Base-by-base conservation (phyloP, 2,888 invertebrate genomes). In the Proisotoma minuta region DNA sequence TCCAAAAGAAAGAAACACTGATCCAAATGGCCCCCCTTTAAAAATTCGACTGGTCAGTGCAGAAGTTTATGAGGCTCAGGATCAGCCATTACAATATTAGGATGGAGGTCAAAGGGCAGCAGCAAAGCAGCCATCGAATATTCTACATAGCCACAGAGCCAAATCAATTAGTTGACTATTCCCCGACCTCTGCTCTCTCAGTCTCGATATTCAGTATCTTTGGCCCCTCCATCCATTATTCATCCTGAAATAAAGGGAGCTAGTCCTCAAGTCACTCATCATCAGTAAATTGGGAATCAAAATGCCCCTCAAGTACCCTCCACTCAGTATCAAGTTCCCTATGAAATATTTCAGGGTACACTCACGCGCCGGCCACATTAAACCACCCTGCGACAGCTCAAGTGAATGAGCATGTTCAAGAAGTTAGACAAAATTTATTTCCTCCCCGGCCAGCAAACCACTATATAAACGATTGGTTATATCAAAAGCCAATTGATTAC, bases 11-110 rank as follows among this genome's bases (percentile, higher is more conserved):
- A 24, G 60, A 23, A 62, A 65, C 4, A 64, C 62, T 18, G 68
- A 66, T 10, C 63, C 60, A 15, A 5, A 48, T 4, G 69, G 66
- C 43, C 63, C 60, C 5, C 69, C 69, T 2, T 54, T 62, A 3
- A 71, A 70, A 56, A 57, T 70, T 1, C 58, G 66, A 10, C 62
- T 73, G 0, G 12, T 73, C 5, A 68, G 64, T 53, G 71, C 71
- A 4, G 73, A 73, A 58, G 71, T 69, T 0, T 57, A 71, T 22
- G 72, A 68, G 1, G 66, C 66, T 5, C 62, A 68, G 15, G 56
- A 28, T 18, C 27, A 29, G 3, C 20, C 48, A 1, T n/a, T n/a
- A n/a, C 47, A 34, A n/a, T 57, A 62, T 8, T 27, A 29, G 0
- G 63, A 66, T 22, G 71, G n/a, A n/a, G n/a, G n/a, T n/a, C n/a